Evolutionary conservation across 1,140 invertebrate genomes (phyloP), one percentile per base, ranked within the genome.

Genomic region (Radopholus similis): DNA sequence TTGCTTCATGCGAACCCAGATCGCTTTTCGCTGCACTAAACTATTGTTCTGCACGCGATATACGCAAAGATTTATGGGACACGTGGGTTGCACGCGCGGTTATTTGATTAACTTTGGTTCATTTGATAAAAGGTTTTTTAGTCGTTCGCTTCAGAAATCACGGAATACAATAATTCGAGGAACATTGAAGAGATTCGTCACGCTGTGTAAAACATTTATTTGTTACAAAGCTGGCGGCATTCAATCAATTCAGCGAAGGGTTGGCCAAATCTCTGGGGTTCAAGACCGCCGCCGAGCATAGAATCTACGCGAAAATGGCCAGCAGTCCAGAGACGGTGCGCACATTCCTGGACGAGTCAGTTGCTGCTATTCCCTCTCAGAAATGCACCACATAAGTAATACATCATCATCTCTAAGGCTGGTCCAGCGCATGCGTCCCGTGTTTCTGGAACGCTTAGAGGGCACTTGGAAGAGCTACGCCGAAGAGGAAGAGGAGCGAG

Each of bases 171-270:
- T 66, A 81, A 81, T 56, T 81, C 79, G 1, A 59, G 76, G 23
- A 81, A 76, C 57, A 78, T 81, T 32, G 79, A 81, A 66, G 79
- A 81, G 59, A 40, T 81, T 21, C 55, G 79, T 51, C 81, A 82
- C 59, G 77, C 77, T 57, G 72, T 71, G 76, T 80, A 55, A 47
- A 57, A 54, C 18, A 18, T 23, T 38, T 62, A 34, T 15, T 70
- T 38, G 18, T 60, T 75, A 66, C 9, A 5, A 40, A 32, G 34
- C 68, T 42, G 18, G n/a, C n/a, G n/a, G n/a, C 30, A 11, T 32
- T 30, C 5, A n/a, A n/a, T 28, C 23, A 47, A 71, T 78, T 66
- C 58, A 79, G 78, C 62, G 78, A 81, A 54, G 75, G 80, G 15
- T 28, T 76, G 2, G 73, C 80, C n/a, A 82, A 81, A 60, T 65